These are phyloP conservation scores for Pemphigus obesinymphae DNA, from an alignment of 1,140 invertebrate species.

Conservation along the genomic window DNA sequence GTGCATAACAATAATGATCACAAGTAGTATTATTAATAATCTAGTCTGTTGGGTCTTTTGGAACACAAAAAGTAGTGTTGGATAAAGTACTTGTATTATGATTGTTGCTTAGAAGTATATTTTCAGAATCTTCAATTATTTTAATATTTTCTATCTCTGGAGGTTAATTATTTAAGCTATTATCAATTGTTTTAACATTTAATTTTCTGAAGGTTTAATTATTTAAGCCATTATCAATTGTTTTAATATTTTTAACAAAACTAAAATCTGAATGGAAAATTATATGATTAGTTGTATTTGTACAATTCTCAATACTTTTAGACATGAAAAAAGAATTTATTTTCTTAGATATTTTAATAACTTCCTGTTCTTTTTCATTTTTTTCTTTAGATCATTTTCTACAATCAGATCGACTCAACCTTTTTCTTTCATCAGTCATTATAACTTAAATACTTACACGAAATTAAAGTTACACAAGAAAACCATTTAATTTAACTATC, in stretches of 20 bases:
- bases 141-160: background rate
- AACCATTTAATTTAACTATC: background rate
- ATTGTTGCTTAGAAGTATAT: background rate
- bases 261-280: background rate
- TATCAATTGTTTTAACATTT: background rate
- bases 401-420: constrained; percentile 13
- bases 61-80: background rate
- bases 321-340: background rate
- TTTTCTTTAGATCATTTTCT: constrained; percentile 1
- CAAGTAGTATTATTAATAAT: constrained; percentile 10
- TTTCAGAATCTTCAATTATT: background rate
- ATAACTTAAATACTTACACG: background rate
- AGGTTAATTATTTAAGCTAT: background rate
- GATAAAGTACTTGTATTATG: background rate
- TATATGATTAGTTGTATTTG: background rate
- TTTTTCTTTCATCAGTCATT: background rate
- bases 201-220: background rate
- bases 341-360: background rate
- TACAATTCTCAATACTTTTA: background rate
- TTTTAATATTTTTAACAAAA: background rate
- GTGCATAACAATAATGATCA: background rate
- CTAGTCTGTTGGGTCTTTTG: background rate
- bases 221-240: background rate
- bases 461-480: background rate
- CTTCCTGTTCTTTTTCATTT: background rate